Evolutionary conservation across 2,797 vertebrate genomes (phyloP).

Genomic region (Sandelia bainsii): DNA sequence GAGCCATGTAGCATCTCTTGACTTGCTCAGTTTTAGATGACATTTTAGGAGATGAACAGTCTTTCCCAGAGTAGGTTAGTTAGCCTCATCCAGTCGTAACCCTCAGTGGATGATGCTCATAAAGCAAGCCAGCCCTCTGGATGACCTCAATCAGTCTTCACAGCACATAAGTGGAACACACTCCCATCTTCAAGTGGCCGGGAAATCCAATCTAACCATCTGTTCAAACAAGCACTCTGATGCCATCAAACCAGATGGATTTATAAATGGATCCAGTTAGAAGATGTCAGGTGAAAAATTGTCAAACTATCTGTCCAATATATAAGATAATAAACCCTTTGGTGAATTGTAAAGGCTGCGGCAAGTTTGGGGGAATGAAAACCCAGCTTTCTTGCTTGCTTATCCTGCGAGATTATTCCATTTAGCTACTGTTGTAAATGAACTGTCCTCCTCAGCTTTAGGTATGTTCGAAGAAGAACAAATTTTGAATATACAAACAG

Average conservation of each 20-base stretch:
- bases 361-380: conserved; percentile 28
- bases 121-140: conserved; percentile 47
- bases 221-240: conserved; percentile 58
- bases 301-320: conserved; percentile 59
- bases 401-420: conserved; percentile 12
- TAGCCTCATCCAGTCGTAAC: conserved; percentile 52
- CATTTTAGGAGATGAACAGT: conserved; percentile 52
- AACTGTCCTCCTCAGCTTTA: conserved; percentile 14
- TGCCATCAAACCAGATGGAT: conserved; percentile 46
- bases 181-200: conserved; percentile 46
- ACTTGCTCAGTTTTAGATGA: conserved; percentile 37
- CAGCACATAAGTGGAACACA: conserved; percentile 44
- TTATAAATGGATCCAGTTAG: conserved; percentile 64
- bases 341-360: conserved; percentile 58
- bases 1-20: conserved; percentile 35
- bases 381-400: conserved; percentile 29
- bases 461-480: conserved; percentile 16
- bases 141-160: conserved; percentile 67
- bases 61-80: conserved; percentile 66
- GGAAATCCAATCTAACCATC: conserved; percentile 56
- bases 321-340: conserved; percentile 57
- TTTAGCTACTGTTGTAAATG: conserved; percentile 14
- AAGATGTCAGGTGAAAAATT: conserved; percentile 53
- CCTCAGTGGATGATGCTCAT: conserved; percentile 53
- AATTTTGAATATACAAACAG: conserved; percentile 41